Evolutionary conservation across 2,888 invertebrate species (phyloP).

Genomic region (Yponomeuta malinellus): DNA sequence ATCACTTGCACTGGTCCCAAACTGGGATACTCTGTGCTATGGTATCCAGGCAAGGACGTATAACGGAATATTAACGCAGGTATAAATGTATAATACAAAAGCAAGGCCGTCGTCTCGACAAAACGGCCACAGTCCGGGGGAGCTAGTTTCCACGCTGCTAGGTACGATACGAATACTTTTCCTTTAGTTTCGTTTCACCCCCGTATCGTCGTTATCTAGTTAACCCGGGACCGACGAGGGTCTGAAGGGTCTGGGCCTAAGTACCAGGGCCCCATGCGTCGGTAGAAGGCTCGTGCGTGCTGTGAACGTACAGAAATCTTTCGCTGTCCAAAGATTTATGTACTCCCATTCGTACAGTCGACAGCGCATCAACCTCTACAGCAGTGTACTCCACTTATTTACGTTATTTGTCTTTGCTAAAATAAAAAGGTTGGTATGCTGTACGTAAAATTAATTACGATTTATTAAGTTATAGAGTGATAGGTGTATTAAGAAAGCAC

Average conservation of each 20-base stretch:
- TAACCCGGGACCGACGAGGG: slow-evolving; percentile 70
- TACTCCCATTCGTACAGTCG: not conserved
- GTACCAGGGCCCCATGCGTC: slow-evolving; percentile 53
- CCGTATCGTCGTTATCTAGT: slow-evolving; percentile 73
- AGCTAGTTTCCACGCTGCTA: slow-evolving; percentile 55
- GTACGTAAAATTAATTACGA: no score
- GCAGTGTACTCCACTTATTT: no score
- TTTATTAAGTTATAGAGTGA: no score
- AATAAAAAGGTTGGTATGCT: no score
- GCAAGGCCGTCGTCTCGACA: not conserved
- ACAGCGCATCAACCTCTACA: not conserved
- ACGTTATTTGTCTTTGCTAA: no score
- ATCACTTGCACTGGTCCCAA: no score
- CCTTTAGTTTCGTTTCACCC: slow-evolving; percentile 67
- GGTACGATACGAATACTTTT: slow-evolving; percentile 68
- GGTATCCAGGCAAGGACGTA: no score
- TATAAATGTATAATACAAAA: no score
- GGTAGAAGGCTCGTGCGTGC: slow-evolving; percentile 37
- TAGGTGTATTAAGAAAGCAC: no score
- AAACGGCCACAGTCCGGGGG: slow-evolving; percentile 17
- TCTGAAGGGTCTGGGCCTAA: slow-evolving; percentile 60
- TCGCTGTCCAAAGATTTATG: not conserved
- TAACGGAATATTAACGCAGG: no score
- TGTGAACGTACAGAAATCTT: not conserved
- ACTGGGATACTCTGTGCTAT: no score